Conservation (phyloP, 2,113 vertebrate genomes). For the Melanostigma gelatinosum region DNA sequence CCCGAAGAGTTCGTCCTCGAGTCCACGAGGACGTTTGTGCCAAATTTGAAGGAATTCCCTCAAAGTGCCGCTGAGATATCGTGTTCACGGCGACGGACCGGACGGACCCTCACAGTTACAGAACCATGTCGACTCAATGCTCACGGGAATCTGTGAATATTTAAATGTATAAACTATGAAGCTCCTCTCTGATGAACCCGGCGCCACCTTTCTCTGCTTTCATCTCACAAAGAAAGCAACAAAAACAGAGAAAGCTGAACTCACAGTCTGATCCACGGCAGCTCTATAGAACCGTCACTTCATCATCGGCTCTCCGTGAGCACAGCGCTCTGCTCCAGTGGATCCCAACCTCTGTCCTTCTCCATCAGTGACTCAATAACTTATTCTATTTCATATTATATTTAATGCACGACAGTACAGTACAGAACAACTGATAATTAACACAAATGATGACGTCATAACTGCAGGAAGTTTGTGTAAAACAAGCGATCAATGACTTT, state of each 20-base stretch:
- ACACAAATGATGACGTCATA: background rate
- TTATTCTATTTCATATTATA: too few species aligned
- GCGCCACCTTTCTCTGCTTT: background rate
- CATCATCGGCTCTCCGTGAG: background rate
- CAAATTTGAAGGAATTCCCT: too few species aligned
- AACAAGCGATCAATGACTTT: background rate
- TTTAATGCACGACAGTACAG: too few species aligned
- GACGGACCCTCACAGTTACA: too few species aligned
- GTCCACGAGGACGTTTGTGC: too few species aligned
- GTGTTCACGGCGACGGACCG: too few species aligned
- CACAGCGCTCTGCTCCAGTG: background rate
- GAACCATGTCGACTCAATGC: too few species aligned
- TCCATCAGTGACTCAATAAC: background rate
- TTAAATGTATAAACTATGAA: background rate
- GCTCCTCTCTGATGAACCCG: conserved; percentile 9
- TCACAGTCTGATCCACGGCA: background rate
- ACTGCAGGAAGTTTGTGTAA: background rate
- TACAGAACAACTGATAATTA: background rate
- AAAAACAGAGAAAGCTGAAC: background rate
- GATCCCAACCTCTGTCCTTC: background rate
- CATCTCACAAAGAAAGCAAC: background rate
- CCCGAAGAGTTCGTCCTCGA: too few species aligned
- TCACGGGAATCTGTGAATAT: too few species aligned
- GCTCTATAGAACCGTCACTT: background rate
- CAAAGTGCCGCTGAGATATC: too few species aligned